Evolutionary conservation across 2,797 vertebrate species (phyloP).

Genomic region (Ctenopoma multispine): DNA sequence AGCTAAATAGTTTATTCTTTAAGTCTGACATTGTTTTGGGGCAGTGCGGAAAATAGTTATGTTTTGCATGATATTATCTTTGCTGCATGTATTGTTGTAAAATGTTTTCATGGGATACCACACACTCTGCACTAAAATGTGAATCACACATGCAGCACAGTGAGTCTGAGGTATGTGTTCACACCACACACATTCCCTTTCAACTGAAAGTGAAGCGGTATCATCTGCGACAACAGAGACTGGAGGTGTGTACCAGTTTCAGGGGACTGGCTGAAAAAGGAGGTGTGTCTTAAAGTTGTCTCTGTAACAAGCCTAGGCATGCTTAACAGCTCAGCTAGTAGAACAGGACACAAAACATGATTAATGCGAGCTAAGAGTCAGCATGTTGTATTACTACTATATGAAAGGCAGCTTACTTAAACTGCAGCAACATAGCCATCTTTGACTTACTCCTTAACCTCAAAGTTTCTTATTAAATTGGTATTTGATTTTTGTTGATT

Average conservation of each 20-base stretch:
- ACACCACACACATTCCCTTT: constrained; percentile 62
- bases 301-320: constrained; percentile 61
- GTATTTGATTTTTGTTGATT: neutral
- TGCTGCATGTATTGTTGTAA: constrained; percentile 21
- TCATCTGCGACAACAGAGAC: constrained; percentile 69
- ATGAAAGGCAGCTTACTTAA: neutral
- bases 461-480: neutral
- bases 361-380: constrained; percentile 28
- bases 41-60: constrained; percentile 52
- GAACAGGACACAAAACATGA: constrained; percentile 52
- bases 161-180: constrained; percentile 54
- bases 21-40: constrained; percentile 39
- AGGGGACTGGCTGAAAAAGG: constrained; percentile 63
- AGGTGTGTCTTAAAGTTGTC: constrained; percentile 64
- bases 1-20: constrained; percentile 10
- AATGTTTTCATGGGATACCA: constrained; percentile 55
- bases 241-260: constrained; percentile 71
- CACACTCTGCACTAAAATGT: constrained; percentile 54
- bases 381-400: constrained; percentile 22
- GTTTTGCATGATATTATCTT: constrained; percentile 43
- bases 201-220: constrained; percentile 70
- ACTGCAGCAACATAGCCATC: neutral
- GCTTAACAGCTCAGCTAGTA: constrained; percentile 57
- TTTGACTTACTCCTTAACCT: neutral
- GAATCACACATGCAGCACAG: constrained; percentile 51